These are phyloP conservation scores for Actinemys pallida DNA, from an alignment of 2,113 vertebrate genomes.

Conservation along the genomic window DNA sequence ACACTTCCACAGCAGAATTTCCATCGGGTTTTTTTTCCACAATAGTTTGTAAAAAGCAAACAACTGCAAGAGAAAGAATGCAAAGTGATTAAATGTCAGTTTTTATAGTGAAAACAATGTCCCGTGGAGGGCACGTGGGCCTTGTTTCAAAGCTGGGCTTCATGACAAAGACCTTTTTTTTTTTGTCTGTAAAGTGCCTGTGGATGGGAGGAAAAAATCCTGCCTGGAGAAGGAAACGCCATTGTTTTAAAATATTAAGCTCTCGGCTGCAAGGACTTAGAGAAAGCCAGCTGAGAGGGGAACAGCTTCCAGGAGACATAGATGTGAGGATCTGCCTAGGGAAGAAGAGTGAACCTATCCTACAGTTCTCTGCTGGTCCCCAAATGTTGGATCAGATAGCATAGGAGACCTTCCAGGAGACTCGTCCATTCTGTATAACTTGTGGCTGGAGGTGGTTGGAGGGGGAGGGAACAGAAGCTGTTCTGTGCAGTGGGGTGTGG, in stretches of 20 bases:
- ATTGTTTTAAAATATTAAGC: not conserved
- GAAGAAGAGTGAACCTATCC: not conserved
- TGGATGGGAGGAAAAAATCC: not conserved
- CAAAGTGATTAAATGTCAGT: not conserved
- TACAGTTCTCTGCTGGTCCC: not conserved
- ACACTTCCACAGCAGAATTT: not conserved
- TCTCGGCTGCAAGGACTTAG: not conserved
- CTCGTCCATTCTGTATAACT: not conserved
- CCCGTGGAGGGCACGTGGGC: not conserved
- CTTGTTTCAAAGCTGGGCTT: not conserved
- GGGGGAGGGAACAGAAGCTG: not conserved
- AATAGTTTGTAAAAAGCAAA: not conserved
- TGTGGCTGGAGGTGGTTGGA: not conserved
- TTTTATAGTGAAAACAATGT: not conserved
- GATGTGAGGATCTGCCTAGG: not conserved
- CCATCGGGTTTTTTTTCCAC: not conserved
- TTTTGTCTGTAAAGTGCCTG: not conserved
- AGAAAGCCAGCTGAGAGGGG: not conserved
- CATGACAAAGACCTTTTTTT: not conserved
- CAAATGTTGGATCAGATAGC: not conserved
- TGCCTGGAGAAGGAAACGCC: not conserved
- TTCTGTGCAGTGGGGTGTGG: not conserved
- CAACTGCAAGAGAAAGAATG: not conserved
- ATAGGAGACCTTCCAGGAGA: not conserved
- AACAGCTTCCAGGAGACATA: not conserved